Percentiles rank a stretch among this genome's conserved stretches.
phyloP scores from a whole-genome alignment of 2,113 vertebrate genomes.

The Hystrix cristata region DNA sequence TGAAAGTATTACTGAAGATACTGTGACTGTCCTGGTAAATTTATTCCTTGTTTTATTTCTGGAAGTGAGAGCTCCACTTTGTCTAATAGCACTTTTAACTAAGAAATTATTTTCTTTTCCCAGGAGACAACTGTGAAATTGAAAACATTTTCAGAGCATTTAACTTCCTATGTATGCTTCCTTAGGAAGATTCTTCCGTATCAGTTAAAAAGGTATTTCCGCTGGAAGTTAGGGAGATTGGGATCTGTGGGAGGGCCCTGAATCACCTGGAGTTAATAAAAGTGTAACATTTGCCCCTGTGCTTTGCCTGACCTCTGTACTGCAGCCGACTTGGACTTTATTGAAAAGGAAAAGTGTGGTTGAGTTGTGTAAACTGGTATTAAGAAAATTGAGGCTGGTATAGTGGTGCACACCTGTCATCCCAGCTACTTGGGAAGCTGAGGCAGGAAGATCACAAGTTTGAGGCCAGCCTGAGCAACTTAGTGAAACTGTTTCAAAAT shows the following conservation, averaged over 20 bases:
- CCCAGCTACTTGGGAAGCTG: background rate
- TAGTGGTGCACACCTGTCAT: background rate
- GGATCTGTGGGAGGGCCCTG: background rate
- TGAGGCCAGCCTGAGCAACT: background rate
- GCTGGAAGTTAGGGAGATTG: background rate
- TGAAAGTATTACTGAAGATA: slow-evolving; percentile 97
- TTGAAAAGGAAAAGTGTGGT: background rate
- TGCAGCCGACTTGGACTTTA: background rate
- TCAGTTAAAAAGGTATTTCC: slow-evolving; percentile 96
- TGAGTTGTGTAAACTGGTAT: background rate
- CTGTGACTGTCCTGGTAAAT: slow-evolving; percentile 96
- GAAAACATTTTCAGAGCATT: slow-evolving; percentile 94
- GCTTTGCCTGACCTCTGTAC: background rate
- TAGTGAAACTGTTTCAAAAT: background rate
- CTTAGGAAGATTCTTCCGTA: slow-evolving; percentile 99
- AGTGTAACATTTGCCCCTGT: background rate
- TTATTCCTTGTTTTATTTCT: slow-evolving; percentile 1
- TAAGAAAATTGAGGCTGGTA: background rate
- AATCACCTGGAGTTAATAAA: background rate
- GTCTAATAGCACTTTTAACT: slow-evolving; percentile 40
- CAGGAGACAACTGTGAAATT: slow-evolving; percentile 97
- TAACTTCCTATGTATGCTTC: slow-evolving; percentile 94
- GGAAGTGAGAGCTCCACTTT: background rate
- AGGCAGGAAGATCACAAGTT: background rate
- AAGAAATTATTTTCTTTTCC: slow-evolving; percentile 75